Evolutionary conservation across 2,888 invertebrate genomes (phyloP).

Genomic region (Polyommatus iphigenia): DNA sequence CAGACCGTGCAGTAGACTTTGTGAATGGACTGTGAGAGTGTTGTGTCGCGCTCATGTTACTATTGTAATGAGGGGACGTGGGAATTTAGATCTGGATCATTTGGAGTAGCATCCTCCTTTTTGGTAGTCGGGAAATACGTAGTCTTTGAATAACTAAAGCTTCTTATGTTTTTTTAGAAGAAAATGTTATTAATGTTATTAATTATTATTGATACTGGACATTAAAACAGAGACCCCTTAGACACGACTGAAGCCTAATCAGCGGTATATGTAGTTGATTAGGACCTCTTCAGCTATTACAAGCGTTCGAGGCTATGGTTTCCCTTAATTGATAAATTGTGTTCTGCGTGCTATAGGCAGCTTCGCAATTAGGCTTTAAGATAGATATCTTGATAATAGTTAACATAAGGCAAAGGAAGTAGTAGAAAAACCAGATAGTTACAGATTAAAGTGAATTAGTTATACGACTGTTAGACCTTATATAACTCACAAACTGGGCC

Average conservation of each 20-base stretch:
- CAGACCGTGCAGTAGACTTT: conserved; percentile 35
- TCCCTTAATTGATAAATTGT: no score
- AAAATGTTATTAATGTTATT: no score
- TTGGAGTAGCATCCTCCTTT: conserved; percentile 22
- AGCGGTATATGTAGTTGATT: no score
- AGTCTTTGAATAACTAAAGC: neutral
- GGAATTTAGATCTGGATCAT: conserved; percentile 42
- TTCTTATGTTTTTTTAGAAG: neutral
- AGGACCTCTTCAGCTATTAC: no score
- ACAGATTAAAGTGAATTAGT: conserved; percentile 2
- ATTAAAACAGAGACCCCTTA: no score
- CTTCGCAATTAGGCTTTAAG: neutral
- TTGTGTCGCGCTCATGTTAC: conserved; percentile 42
- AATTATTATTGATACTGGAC: no score
- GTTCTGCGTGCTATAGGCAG: no score
- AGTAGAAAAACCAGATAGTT: neutral
- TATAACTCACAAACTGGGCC: conserved; percentile 6
- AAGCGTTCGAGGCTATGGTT: no score
- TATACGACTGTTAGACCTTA: neutral
- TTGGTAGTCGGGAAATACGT: neutral
- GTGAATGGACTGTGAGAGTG: conserved; percentile 61
- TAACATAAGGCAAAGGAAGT: neutral
- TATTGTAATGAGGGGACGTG: conserved; percentile 43
- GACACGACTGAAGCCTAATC: no score
- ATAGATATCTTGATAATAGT: no score